These are phyloP conservation scores for Calliphora vicina DNA, from an alignment of 1,140 invertebrate genomes.

Conservation along the genomic window DNA sequence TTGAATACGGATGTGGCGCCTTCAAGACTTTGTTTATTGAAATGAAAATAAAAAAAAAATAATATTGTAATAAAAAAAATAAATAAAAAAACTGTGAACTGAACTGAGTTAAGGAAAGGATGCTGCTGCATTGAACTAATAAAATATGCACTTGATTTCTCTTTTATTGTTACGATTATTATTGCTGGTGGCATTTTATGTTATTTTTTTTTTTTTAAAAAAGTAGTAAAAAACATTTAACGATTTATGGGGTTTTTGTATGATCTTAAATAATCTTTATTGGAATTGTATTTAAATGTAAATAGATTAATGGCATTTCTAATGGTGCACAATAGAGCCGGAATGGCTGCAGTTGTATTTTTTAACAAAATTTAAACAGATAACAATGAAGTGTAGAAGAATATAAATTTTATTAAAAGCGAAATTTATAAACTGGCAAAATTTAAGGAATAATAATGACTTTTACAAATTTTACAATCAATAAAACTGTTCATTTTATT, in stretches of 20 bases:
- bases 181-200: not conserved
- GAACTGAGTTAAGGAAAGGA: not conserved
- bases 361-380: too few species aligned
- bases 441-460: too few species aligned
- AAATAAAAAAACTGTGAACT: too few species aligned
- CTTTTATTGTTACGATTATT: not conserved
- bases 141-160: constrained; percentile 5
- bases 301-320: too few species aligned
- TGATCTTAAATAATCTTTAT: not conserved
- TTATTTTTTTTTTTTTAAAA: not conserved
- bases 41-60: not conserved
- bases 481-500: too few species aligned
- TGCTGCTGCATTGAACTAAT: constrained; percentile 4
- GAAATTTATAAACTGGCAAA: too few species aligned
- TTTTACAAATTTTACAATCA: too few species aligned
- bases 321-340: too few species aligned
- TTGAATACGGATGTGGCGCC: constrained; percentile 30
- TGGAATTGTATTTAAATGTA: not conserved
- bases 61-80: not conserved
- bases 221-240: not conserved
- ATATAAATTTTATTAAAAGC: too few species aligned
- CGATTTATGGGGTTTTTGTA: not conserved
- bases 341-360: too few species aligned
- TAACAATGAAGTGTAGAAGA: too few species aligned
- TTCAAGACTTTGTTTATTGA: constrained; percentile 19